phyloP scores from a whole-genome alignment of 2,797 vertebrate genomes.

The Avahi laniger region DNA sequence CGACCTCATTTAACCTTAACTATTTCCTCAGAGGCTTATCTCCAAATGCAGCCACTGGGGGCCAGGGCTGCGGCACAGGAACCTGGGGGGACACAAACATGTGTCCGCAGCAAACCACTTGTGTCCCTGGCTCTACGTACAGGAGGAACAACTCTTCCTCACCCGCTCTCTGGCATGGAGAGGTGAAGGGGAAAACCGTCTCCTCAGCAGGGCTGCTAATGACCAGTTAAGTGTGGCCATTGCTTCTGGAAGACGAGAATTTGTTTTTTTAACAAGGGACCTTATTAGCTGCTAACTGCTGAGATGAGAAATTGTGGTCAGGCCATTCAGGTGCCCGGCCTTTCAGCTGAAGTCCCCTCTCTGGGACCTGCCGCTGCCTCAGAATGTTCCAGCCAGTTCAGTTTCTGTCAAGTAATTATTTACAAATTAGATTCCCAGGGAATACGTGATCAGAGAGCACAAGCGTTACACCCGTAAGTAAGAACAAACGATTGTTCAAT shows the following conservation, averaged over 20 bases:
- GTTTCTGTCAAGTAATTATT: slow-evolving; percentile 69
- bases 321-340: not conserved
- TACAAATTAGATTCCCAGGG: slow-evolving; percentile 76
- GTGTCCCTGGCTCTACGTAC: accelerated
- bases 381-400: slow-evolving; percentile 55
- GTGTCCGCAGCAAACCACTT: not conserved
- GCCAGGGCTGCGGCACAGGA: not conserved
- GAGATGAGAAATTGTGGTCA: slow-evolving; percentile 13
- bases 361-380: slow-evolving; percentile 21
- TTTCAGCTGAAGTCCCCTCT: slow-evolving; percentile 29
- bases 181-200: not conserved
- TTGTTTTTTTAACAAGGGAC: slow-evolving; percentile 48
- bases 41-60: not conserved
- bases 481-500: slow-evolving; percentile 69
- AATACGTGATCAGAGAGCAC: slow-evolving; percentile 53
- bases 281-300: slow-evolving; percentile 52
- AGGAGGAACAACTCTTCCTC: not conserved
- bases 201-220: not conserved
- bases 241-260: not conserved
- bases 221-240: not conserved
- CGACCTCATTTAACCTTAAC: not conserved
- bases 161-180: accelerated
- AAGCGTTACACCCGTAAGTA: slow-evolving; percentile 38
- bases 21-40: not conserved
- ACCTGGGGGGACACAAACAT: no score